Evolutionary conservation across 2,113 vertebrate genomes (phyloP).

Genomic region (Hydropotes inermis): DNA sequence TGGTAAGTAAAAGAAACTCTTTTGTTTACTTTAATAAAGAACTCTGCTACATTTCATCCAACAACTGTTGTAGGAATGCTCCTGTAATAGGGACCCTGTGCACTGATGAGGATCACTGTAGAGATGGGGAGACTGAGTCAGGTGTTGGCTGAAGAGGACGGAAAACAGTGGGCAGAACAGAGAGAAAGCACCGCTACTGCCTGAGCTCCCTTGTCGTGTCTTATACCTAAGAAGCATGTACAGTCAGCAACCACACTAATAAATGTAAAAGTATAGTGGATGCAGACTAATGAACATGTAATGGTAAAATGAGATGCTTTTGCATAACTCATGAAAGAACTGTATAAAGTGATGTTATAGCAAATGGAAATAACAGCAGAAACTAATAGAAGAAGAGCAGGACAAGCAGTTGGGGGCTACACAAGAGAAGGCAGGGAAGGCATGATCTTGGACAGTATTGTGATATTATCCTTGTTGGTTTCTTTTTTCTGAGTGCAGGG

Average conservation of each 20-base stretch:
- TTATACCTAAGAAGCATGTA: neutral
- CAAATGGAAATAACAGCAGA: neutral
- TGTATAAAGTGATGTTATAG: neutral
- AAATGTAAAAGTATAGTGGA: neutral
- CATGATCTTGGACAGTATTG: neutral
- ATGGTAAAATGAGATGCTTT: neutral
- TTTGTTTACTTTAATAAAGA: neutral
- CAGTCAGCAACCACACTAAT: neutral
- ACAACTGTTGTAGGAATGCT: neutral
- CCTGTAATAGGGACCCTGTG: neutral
- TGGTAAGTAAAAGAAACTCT: constrained; percentile 81
- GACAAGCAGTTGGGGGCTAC: neutral
- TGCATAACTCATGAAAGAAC: neutral
- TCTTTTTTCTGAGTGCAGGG: constrained; percentile 81
- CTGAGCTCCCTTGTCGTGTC: neutral
- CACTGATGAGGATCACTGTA: neutral
- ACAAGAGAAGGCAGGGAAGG: neutral
- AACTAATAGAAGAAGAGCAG: neutral
- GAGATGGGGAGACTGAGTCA: neutral
- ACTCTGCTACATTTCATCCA: neutral
- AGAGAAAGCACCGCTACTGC: neutral
- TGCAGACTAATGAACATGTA: neutral
- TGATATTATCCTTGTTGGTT: neutral
- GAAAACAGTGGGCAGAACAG: neutral
- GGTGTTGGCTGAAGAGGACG: neutral